Evolutionary conservation across 2,113 vertebrate species (phyloP).

Genomic region (Atractosteus spatula): DNA sequence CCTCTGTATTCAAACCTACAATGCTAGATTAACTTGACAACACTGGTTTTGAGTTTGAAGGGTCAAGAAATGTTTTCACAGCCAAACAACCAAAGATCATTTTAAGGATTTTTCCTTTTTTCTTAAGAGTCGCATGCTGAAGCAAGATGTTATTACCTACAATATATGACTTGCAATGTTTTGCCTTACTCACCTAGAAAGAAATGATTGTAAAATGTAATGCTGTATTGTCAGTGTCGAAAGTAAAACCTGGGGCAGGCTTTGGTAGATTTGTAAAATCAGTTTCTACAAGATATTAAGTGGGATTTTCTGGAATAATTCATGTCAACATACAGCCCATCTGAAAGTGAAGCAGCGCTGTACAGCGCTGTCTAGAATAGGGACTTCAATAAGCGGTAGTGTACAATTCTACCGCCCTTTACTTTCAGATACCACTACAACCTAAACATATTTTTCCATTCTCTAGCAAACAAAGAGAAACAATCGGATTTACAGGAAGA

Average conservation of each 20-base stretch:
- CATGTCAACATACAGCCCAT: not conserved
- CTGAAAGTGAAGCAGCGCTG: constrained; percentile 20
- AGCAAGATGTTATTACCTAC: constrained; percentile 35
- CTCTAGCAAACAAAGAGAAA: too few species aligned
- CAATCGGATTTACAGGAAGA: too few species aligned
- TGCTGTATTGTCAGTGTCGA: constrained; percentile 63
- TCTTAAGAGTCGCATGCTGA: constrained; percentile 46
- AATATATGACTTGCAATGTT: constrained; percentile 33
- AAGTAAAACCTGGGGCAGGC: constrained; percentile 27
- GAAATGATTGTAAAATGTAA: constrained; percentile 72
- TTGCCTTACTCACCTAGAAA: constrained; percentile 50
- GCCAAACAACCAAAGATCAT: constrained; percentile 62
- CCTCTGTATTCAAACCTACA: constrained; percentile 56
- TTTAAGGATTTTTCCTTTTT: constrained; percentile 15
- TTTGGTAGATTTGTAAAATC: constrained; percentile 49
- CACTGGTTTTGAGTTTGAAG: constrained; percentile 26
- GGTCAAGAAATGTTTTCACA: constrained; percentile 64
- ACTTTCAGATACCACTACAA: too few species aligned
- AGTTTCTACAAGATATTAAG: constrained; percentile 13
- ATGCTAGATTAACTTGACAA: constrained; percentile 37
- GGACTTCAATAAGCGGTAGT: too few species aligned
- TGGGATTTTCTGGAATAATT: constrained; percentile 8
- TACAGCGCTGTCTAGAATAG: constrained; percentile 34
- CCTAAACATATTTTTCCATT: too few species aligned
- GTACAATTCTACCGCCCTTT: too few species aligned